A percentile compares a stretch with the other conserved stretches of the same genome.
Conservation (phyloP, 2,113 vertebrate species). For the Cynocephalus volans region DNA sequence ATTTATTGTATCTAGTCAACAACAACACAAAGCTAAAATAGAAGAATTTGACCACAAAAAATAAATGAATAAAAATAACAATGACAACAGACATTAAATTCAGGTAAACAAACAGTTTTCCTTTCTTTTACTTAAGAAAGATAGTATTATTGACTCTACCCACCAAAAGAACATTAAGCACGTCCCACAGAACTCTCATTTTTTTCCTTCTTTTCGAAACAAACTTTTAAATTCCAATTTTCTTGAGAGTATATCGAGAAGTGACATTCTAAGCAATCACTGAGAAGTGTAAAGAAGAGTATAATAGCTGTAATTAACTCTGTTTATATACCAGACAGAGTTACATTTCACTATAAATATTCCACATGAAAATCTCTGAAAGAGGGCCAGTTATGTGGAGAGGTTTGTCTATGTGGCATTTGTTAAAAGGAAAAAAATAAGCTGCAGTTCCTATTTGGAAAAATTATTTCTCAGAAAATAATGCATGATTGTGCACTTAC, state of each 20-base stretch:
- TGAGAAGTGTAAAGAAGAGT: slow-evolving; percentile 67
- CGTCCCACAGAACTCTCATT: neutral
- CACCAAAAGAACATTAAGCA: slow-evolving; percentile 20
- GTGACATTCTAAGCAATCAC: slow-evolving; percentile 67
- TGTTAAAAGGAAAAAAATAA: slow-evolving; percentile 81
- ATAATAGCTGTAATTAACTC: slow-evolving; percentile 76
- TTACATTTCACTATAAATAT: slow-evolving; percentile 80
- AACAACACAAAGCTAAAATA: slow-evolving; percentile 50
- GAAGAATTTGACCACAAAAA: neutral
- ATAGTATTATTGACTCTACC: slow-evolving; percentile 34
- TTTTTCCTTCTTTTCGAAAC: slow-evolving; percentile 60
- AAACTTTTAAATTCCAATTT: slow-evolving; percentile 66
- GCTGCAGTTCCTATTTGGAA: slow-evolving; percentile 73
- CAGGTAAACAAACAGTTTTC: slow-evolving; percentile 67
- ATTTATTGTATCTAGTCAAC: slow-evolving; percentile 67
- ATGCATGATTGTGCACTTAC: slow-evolving; percentile 1
- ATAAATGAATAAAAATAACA: neutral
- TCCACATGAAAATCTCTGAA: slow-evolving; percentile 70
- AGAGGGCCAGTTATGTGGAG: slow-evolving; percentile 37
- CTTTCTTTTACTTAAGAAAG: slow-evolving; percentile 66
- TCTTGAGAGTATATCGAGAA: slow-evolving; percentile 16
- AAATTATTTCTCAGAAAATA: slow-evolving; percentile 63
- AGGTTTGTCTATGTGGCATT: slow-evolving; percentile 80
- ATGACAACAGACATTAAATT: slow-evolving; percentile 75
- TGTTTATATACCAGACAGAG: slow-evolving; percentile 76